phyloP scores from a whole-genome alignment of 2,113 vertebrate species.

The Phylloscopus whistleri region DNA sequence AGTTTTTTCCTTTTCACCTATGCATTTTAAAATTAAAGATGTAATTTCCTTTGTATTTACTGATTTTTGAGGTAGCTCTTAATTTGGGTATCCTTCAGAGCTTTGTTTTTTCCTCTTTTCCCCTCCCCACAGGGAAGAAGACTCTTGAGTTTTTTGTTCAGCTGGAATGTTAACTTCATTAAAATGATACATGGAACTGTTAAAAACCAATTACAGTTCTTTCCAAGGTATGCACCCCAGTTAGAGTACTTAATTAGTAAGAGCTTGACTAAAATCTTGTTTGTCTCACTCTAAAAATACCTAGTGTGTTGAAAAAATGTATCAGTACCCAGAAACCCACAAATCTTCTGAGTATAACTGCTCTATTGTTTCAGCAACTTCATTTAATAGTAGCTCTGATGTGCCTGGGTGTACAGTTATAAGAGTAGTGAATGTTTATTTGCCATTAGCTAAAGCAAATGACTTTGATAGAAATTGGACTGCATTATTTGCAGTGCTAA shows the following conservation, averaged over 20 bases:
- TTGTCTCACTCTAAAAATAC: background rate
- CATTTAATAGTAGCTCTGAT: background rate
- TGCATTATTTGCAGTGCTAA: background rate
- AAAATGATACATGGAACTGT: conserved; percentile 89
- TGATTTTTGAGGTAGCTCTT: background rate
- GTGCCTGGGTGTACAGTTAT: background rate
- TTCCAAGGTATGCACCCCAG: conserved; percentile 80
- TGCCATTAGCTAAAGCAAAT: background rate
- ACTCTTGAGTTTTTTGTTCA: conserved; percentile 92
- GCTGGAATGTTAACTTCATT: conserved; percentile 88
- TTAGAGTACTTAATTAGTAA: conserved; percentile 10
- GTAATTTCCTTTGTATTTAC: background rate
- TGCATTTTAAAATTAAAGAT: background rate
- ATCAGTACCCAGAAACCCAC: background rate
- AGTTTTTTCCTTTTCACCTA: background rate
- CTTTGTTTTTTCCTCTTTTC: background rate
- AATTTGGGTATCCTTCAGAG: background rate
- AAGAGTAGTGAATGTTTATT: background rate
- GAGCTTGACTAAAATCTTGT: background rate
- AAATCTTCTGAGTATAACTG: background rate
- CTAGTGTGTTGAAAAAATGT: background rate
- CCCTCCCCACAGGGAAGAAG: conserved; percentile 82
- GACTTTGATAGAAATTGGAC: background rate
- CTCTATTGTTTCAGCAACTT: background rate
- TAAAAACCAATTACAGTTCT: conserved; percentile 90